phyloP scores from a whole-genome alignment of 2,113 vertebrate genomes.

The Cephalopterus ornatus region DNA sequence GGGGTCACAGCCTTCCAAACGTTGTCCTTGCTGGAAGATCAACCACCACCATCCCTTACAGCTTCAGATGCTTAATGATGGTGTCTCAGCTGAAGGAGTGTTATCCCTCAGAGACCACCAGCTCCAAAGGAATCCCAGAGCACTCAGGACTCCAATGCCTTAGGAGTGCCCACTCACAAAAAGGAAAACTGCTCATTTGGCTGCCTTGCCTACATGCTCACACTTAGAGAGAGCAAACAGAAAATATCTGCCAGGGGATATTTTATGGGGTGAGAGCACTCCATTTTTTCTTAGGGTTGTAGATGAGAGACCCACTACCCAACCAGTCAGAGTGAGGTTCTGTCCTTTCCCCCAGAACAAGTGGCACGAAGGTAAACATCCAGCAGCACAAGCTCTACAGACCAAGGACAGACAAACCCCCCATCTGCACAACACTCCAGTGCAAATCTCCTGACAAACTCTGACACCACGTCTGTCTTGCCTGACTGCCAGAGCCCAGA shows the following conservation, averaged over 20 bases:
- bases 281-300: neutral
- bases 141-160: neutral
- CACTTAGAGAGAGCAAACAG: neutral
- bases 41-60: rapidly evolving
- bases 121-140: neutral
- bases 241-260: neutral
- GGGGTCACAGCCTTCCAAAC: neutral
- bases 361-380: neutral
- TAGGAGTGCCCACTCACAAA: neutral
- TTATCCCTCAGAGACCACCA: neutral
- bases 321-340: neutral
- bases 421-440: neutral
- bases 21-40: neutral
- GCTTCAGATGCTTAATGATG: rapidly evolving
- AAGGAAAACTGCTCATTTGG: neutral
- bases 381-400: neutral
- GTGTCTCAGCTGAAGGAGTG: rapidly evolving
- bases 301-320: neutral
- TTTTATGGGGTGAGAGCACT: neutral
- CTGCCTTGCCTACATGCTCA: neutral
- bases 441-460: neutral
- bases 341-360: neutral
- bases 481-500: neutral
- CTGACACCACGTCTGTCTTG: neutral
- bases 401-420: neutral